phyloP scores from a whole-genome alignment of 2,888 invertebrate genomes.

The Cephus sareptanus region DNA sequence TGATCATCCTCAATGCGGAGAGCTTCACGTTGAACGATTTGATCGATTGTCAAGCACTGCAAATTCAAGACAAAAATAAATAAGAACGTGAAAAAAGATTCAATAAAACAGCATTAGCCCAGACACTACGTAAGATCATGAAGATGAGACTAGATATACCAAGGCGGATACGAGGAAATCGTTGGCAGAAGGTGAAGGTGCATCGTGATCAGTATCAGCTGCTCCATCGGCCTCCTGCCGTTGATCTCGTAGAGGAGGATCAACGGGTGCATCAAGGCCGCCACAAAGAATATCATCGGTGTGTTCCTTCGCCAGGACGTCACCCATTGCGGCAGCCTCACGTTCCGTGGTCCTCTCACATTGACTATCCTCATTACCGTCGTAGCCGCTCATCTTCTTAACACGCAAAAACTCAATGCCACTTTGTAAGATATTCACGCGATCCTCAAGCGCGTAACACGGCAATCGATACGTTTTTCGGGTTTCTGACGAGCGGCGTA shows the following conservation, averaged over 20 bases:
- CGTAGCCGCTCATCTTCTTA: constrained; percentile 48
- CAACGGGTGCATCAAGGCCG: constrained; percentile 35
- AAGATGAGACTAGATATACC: constrained; percentile 26
- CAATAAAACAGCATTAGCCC: not conserved
- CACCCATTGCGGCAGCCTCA: constrained; percentile 57
- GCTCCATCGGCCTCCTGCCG: constrained; percentile 32
- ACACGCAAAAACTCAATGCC: constrained; percentile 18
- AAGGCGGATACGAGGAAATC: constrained; percentile 29
- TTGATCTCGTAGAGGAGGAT: constrained; percentile 13
- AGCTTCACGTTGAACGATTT: constrained; percentile 14
- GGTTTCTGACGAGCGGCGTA: constrained; percentile 43
- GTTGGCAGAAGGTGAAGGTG: constrained; percentile 31
- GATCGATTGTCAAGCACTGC: constrained; percentile 25
- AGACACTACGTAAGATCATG: not conserved
- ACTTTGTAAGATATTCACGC: constrained; percentile 20
- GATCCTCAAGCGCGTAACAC: constrained; percentile 12
- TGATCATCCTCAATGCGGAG: not conserved
- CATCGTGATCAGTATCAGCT: constrained; percentile 30
- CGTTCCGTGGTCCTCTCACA: constrained; percentile 48
- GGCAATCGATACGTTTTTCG: constrained; percentile 31
- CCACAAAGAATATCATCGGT: constrained; percentile 39
- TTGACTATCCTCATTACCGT: constrained; percentile 42
- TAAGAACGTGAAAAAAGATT: not conserved
- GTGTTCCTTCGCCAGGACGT: constrained; percentile 60
- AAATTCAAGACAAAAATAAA: constrained; percentile 7